A percentile compares a stretch with the other conserved stretches of the same genome.
These are phyloP conservation scores for Glossophaga mutica DNA, from an alignment of 2,797 vertebrate species.

Conservation along the genomic window DNA sequence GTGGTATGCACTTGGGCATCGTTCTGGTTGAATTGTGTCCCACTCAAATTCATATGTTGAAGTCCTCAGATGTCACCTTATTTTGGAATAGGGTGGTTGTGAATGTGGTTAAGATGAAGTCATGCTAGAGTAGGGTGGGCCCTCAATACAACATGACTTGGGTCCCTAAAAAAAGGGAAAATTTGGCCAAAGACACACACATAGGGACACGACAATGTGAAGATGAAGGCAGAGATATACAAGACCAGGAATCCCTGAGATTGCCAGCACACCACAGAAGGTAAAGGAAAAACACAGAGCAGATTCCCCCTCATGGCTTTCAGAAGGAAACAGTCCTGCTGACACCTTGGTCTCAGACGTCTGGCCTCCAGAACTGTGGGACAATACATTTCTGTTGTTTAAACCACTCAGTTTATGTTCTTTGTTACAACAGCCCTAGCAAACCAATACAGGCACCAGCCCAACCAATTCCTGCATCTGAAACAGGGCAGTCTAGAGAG, in stretches of 20 bases:
- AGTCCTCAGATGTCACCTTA: neutral
- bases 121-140: neutral
- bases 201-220: neutral
- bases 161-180: neutral
- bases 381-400: neutral
- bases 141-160: neutral
- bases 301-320: neutral
- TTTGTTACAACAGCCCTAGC: neutral
- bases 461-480: neutral
- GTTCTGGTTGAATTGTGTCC: neutral
- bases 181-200: neutral
- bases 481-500: neutral
- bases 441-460: neutral
- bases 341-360: neutral
- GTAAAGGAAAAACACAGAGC: neutral
- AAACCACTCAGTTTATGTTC: neutral
- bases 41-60: neutral
- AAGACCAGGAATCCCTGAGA: neutral
- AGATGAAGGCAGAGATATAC: neutral
- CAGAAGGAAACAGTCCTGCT: neutral
- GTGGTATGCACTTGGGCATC: neutral
- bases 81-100: neutral
- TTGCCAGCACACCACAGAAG: neutral
- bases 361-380: neutral
- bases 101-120: neutral